Evolutionary conservation across 2,113 vertebrate genomes (phyloP).

Genomic region (Halichoeres trimaculatus): DNA sequence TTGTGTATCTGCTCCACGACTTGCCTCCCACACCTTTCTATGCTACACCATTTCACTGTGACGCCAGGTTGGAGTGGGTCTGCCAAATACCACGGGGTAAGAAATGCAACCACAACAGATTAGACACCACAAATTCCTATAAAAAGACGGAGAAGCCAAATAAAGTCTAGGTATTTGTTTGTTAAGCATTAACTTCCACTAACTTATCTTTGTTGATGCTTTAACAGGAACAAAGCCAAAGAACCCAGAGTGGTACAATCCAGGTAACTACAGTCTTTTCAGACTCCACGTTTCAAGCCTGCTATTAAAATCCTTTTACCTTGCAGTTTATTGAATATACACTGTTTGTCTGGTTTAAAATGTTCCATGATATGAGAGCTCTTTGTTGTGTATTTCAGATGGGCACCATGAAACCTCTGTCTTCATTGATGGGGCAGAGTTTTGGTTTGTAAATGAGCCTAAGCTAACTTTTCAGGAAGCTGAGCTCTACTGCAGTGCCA

Average conservation of each 20-base stretch:
- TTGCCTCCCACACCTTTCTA: constrained; percentile 72
- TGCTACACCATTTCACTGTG: constrained; percentile 91
- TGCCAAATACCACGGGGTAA: constrained; percentile 95
- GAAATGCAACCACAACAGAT: background rate
- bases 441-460: constrained; percentile 90
- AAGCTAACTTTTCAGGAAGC: constrained; percentile 88
- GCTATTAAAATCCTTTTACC: background rate
- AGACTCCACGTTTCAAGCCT: too few relatives aligned
- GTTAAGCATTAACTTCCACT: background rate
- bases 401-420: constrained; percentile 86
- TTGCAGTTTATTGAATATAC: too few relatives aligned
- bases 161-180: background rate
- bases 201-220: constrained; percentile 22
- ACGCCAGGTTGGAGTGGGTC: constrained; percentile 91
- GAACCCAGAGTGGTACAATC: constrained; percentile 92
- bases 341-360: too few relatives aligned
- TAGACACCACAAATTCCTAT: too few relatives aligned
- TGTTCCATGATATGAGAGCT: background rate
- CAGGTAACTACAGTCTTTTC: constrained; percentile 83
- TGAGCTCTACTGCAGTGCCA: constrained; percentile 84
- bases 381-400: constrained; percentile 63
- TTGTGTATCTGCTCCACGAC: constrained; percentile 47
- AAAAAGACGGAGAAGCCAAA: too few relatives aligned
- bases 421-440: constrained; percentile 90
- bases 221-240: constrained; percentile 85